phyloP scores from a whole-genome alignment of 2,888 invertebrate species.

The Ditula angustiorana region DNA sequence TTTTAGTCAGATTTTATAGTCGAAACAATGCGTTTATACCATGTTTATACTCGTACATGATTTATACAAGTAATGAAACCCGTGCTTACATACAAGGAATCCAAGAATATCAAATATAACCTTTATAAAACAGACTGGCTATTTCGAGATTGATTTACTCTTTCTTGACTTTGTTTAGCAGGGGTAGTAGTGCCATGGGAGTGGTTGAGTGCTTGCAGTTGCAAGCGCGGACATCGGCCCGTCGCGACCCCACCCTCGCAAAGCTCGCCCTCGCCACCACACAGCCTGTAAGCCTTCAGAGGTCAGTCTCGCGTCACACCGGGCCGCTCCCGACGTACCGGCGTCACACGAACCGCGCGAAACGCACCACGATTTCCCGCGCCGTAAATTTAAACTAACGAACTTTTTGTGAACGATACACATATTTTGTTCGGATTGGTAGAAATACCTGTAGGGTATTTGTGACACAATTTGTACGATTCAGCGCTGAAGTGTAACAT shows the following conservation, averaged over 20 bases:
- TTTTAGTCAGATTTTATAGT: too few relatives aligned
- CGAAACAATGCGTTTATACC: too few relatives aligned
- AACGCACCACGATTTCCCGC: constrained; percentile 36
- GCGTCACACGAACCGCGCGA: constrained; percentile 32
- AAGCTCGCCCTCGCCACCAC: constrained; percentile 41
- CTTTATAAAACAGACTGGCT: too few relatives aligned
- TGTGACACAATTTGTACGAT: constrained; percentile 30
- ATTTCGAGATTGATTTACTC: too few relatives aligned
- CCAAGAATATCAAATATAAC: too few relatives aligned
- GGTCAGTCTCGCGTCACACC: constrained; percentile 34
- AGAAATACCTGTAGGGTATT: constrained; percentile 32
- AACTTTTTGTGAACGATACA: constrained; percentile 17
- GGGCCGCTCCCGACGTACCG: constrained; percentile 35
- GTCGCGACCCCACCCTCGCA: constrained; percentile 43
- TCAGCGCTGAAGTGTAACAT: not conserved
- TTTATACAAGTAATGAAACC: too few relatives aligned
- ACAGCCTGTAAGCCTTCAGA: constrained; percentile 35
- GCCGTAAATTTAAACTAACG: constrained; percentile 33
- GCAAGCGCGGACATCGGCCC: constrained; percentile 45
- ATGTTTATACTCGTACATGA: too few relatives aligned
- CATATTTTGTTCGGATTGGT: constrained; percentile 18
- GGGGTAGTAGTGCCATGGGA: not conserved
- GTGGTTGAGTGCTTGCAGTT: constrained; percentile 28
- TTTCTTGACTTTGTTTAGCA: too few relatives aligned
- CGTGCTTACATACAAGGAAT: too few relatives aligned